These are phyloP conservation scores for Sylvia borin DNA, from an alignment of 2,797 vertebrate genomes.

Conservation along the genomic window DNA sequence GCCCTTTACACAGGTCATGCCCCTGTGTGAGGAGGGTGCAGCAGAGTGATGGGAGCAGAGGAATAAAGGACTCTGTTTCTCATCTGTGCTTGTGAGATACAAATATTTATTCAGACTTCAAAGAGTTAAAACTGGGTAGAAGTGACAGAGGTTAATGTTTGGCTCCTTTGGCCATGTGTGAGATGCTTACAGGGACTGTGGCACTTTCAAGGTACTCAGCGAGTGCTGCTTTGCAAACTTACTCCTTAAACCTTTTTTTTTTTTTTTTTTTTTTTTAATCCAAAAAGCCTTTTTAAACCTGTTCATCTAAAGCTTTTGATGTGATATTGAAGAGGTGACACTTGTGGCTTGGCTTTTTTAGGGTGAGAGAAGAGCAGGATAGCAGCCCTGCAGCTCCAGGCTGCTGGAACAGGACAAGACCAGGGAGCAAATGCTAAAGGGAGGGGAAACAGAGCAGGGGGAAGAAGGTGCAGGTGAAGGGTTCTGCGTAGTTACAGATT, in stretches of 20 bases:
- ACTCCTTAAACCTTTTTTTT: background rate
- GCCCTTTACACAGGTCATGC: background rate
- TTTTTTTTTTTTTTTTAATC: background rate
- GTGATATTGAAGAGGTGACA: background rate
- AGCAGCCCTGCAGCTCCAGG: background rate
- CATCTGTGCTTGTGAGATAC: accelerated
- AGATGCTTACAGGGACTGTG: background rate
- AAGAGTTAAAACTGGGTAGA: background rate
- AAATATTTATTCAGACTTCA: background rate
- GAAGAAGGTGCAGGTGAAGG: background rate
- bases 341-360: background rate
- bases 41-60: background rate
- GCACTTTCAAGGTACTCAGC: background rate
- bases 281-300: background rate
- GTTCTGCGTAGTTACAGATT: background rate
- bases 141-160: background rate
- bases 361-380: background rate
- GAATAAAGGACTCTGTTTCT: background rate
- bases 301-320: background rate
- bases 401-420: background rate
- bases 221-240: background rate
- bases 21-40: background rate
- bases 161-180: background rate
- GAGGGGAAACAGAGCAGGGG: background rate
- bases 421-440: background rate